Conservation (phyloP, 92 coral and sea anemone species). For the Porites divaricata region DNA sequence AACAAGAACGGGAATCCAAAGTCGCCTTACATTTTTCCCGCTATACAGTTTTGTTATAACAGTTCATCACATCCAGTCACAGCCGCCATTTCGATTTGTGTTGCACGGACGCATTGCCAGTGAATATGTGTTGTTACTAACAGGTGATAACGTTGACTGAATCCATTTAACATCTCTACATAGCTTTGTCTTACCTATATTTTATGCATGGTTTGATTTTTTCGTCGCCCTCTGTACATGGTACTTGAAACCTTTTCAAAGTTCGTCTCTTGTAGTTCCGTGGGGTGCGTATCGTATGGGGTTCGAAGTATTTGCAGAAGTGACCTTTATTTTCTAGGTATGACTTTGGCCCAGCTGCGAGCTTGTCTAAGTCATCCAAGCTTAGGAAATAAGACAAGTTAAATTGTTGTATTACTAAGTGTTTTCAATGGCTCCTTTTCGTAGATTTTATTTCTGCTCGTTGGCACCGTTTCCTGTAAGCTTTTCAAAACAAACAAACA, state of each 20-base stretch:
- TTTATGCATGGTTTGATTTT: conserved; percentile 15
- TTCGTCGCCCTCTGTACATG: conserved; percentile 42
- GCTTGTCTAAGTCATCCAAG: conserved; percentile 61
- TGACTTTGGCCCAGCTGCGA: conserved; percentile 40
- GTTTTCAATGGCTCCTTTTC: neutral
- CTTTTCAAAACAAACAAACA: neutral
- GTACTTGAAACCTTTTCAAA: conserved; percentile 49
- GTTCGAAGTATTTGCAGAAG: conserved; percentile 58
- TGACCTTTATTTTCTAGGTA: conserved; percentile 32
- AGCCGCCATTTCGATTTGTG: too few species aligned
- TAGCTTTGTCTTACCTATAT: conserved; percentile 38
- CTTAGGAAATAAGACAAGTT: conserved; percentile 22
- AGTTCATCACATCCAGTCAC: too few species aligned
- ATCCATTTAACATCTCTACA: too few species aligned
- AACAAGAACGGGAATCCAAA: too few species aligned
- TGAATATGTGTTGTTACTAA: too few species aligned
- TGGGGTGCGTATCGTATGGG: conserved; percentile 35
- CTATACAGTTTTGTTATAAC: too few species aligned
- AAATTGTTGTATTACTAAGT: neutral
- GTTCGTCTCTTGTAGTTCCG: conserved; percentile 43
- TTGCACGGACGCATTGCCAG: too few species aligned
- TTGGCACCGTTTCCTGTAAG: too few species aligned
- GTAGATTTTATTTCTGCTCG: too few species aligned
- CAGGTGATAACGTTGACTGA: too few species aligned
- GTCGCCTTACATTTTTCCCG: too few species aligned